Percentiles rank a stretch among this genome's conserved stretches.
Conservation (phyloP, 30 jellyfish, hydroid and myxozoan species). For the Aurelia coerulea region DNA sequence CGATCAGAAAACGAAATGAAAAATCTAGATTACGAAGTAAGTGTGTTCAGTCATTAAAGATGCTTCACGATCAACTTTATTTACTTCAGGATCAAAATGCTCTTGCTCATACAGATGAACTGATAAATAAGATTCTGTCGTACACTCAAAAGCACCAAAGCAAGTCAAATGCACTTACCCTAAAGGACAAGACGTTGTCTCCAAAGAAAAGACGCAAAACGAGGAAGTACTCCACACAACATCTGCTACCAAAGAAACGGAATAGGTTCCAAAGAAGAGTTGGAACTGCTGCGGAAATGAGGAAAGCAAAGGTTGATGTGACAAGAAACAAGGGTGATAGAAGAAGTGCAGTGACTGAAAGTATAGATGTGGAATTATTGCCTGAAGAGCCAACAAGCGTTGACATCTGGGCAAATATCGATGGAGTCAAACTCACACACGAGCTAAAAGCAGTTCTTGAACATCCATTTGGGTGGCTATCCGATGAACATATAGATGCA, state of each 20-base stretch:
- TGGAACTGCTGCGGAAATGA: conserved; percentile 32
- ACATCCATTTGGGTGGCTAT: conserved; percentile 30
- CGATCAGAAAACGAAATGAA: conserved; percentile 9
- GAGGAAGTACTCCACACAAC: conserved; percentile 16
- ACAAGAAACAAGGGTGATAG: background rate
- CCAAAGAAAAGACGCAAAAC: background rate
- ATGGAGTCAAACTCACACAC: conserved; percentile 9
- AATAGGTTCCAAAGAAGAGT: conserved; percentile 33
- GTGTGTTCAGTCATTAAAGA: conserved; percentile 29
- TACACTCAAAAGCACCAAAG: conserved; percentile 5
- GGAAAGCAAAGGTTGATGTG: conserved; percentile 10
- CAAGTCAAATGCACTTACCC: conserved; percentile 5
- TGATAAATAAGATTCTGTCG: background rate
- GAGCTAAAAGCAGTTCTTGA: conserved; percentile 14
- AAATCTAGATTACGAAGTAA: background rate
- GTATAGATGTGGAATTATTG: conserved; percentile 13
- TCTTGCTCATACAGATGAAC: background rate
- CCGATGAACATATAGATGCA: conserved; percentile 31
- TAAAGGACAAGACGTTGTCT: conserved; percentile 15
- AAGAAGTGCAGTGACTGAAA: background rate
- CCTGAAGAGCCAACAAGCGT: background rate
- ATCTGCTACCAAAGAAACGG: conserved; percentile 19
- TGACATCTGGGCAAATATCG: conserved; percentile 42
- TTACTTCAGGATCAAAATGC: no score
- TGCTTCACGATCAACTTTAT: conserved; percentile 29